These are phyloP conservation scores for Caiman crocodilus DNA, from an alignment of 2,797 vertebrate genomes.

Conservation along the genomic window DNA sequence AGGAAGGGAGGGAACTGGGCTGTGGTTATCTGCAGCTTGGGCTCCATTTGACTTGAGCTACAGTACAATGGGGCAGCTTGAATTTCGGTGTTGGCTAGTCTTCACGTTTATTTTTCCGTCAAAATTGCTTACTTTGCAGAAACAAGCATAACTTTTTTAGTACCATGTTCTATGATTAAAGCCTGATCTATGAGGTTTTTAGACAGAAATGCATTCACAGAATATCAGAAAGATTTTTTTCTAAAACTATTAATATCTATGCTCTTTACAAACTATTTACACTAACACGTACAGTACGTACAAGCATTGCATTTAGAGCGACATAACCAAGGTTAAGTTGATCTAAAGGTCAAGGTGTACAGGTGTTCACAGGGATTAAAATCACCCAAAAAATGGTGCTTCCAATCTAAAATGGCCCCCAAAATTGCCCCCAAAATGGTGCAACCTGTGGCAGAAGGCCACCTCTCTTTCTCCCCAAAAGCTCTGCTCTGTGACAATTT, in stretches of 20 bases:
- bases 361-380: too few species aligned
- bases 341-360: too few species aligned
- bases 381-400: too few species aligned
- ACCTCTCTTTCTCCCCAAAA: too few species aligned
- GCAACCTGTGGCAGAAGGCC: too few species aligned
- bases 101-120: not conserved
- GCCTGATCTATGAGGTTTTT: not conserved
- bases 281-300: not conserved
- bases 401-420: too few species aligned
- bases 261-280: not conserved
- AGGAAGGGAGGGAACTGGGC: not conserved
- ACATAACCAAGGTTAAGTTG: too few species aligned
- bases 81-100: slow-evolving; percentile 26
- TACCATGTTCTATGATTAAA: not conserved
- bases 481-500: too few species aligned
- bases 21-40: not conserved
- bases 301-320: too few species aligned
- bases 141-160: not conserved
- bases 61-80: not conserved
- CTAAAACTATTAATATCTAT: not conserved
- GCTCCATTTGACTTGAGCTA: not conserved
- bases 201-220: not conserved
- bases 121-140: not conserved
- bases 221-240: not conserved
- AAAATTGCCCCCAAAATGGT: too few species aligned